Conservation (phyloP, 1,140 invertebrate genomes). For the Helicoverpa armigera region DNA sequence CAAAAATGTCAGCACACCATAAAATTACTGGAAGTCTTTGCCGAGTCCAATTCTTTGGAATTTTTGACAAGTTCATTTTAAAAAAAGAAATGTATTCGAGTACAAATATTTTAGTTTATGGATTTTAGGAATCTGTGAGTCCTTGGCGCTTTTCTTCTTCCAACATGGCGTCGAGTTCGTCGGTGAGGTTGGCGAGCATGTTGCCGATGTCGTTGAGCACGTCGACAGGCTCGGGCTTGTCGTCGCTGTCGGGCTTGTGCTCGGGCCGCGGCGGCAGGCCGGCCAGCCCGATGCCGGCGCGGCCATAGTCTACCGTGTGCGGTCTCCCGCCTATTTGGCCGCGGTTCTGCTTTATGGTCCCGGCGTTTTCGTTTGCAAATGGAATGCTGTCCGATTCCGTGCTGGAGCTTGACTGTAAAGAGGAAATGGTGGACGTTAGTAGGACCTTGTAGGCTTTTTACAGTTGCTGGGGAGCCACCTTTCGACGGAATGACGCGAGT, state of each 20-base stretch:
- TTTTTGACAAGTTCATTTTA: constrained; percentile 55
- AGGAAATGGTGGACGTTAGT: constrained; percentile 55
- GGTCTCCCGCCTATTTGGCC: constrained; percentile 83
- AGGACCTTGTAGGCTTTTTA: neutral
- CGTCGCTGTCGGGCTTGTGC: constrained; percentile 64
- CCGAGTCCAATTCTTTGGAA: constrained; percentile 75
- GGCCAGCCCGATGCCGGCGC: constrained; percentile 69
- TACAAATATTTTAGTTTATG: constrained; percentile 45
- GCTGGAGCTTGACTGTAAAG: constrained; percentile 95
- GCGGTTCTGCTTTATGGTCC: constrained; percentile 95
- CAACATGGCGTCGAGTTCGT: constrained; percentile 97
- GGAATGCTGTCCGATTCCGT: constrained; percentile 98
- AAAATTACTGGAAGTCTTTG: constrained; percentile 58
- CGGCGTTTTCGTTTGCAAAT: constrained; percentile 99
- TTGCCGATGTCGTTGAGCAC: constrained; percentile 98
- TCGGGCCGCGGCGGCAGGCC: constrained; percentile 74
- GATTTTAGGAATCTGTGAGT: constrained; percentile 87
- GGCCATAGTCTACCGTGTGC: constrained; percentile 82
- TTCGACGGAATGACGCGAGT: no score
- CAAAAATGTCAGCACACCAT: constrained; percentile 38
- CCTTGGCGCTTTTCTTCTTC: constrained; percentile 96
- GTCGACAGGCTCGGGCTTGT: constrained; percentile 91
- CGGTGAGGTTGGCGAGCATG: constrained; percentile 97
- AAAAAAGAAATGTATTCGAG: constrained; percentile 67
- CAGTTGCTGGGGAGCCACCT: no score